Conservation (phyloP, 2,888 invertebrate genomes). For the Melangyna quadrimaculata region DNA sequence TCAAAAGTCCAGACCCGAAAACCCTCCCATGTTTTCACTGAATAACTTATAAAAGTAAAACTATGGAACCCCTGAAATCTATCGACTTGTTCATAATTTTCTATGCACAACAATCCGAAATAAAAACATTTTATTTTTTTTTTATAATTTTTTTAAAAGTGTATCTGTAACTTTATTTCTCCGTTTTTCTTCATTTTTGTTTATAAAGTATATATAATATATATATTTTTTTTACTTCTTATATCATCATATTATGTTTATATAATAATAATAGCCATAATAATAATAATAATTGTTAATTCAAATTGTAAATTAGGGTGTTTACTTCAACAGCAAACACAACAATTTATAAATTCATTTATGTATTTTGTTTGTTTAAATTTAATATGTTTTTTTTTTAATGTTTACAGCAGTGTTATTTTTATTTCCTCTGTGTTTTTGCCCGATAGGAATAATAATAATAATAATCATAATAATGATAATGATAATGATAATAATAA, state of each 20-base stretch:
- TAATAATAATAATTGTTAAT: slow-evolving; percentile 64
- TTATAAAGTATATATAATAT: slow-evolving; percentile 72
- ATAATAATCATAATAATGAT: slow-evolving; percentile 64
- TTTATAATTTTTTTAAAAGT: slow-evolving; percentile 69
- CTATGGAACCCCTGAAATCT: too few relatives aligned
- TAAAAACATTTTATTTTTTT: background rate
- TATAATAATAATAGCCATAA: slow-evolving; percentile 50
- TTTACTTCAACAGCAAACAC: slow-evolving; percentile 74
- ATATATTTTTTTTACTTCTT: slow-evolving; percentile 66
- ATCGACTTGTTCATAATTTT: background rate
- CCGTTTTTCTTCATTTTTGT: slow-evolving; percentile 65
- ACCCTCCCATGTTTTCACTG: too few relatives aligned
- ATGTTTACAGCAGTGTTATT: slow-evolving; percentile 29
- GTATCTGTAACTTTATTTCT: slow-evolving; percentile 71
- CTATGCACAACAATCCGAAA: background rate
- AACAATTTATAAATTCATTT: slow-evolving; percentile 74
- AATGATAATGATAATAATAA: slow-evolving; percentile 46
- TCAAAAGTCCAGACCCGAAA: too few relatives aligned
- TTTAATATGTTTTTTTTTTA: slow-evolving; percentile 25
- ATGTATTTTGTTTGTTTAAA: slow-evolving; percentile 68
- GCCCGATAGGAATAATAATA: slow-evolving; percentile 50
- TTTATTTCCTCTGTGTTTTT: slow-evolving; percentile 40
- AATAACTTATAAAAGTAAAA: too few relatives aligned
- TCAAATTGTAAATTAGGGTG: slow-evolving; percentile 73
- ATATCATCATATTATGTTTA: slow-evolving; percentile 69